Conservation (phyloP, 2,797 vertebrate species). For the Cirrhinus molitorella region DNA sequence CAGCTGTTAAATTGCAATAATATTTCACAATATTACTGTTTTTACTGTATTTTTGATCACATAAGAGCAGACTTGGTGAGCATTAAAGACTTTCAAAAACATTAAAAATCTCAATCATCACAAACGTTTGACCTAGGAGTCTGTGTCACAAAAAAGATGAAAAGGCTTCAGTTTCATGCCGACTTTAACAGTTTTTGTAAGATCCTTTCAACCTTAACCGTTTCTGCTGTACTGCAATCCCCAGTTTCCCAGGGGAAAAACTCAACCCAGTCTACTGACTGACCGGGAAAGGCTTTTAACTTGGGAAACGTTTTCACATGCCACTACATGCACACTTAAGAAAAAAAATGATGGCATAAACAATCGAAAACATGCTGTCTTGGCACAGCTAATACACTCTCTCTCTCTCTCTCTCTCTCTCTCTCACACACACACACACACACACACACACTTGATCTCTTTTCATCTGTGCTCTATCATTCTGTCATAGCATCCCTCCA, state of each 20-base stretch:
- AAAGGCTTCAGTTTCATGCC: background rate
- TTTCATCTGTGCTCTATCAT: conserved; percentile 63
- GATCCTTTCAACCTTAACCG: conserved; percentile 18
- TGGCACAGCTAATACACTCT: conserved; percentile 50
- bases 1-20: background rate
- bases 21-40: background rate
- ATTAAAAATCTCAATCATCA: background rate
- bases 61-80: background rate
- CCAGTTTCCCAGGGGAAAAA: conserved; percentile 36
- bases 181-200: background rate
- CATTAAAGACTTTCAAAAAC: background rate
- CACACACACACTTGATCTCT: conserved; percentile 51
- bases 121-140: no score
- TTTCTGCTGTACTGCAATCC: conserved; percentile 13
- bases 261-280: conserved; percentile 44
- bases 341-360: conserved; percentile 52
- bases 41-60: background rate
- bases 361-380: conserved; percentile 58
- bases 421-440: conserved; percentile 32
- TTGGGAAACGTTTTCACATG: conserved; percentile 52
- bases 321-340: conserved; percentile 30
- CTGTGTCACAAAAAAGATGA: background rate
- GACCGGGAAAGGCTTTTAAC: conserved; percentile 49
- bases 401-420: no score
- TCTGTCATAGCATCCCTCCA: conserved; percentile 64